A percentile compares a stretch with the other conserved stretches of the same genome.
phyloP scores from a whole-genome alignment of 2,113 vertebrate species.

The Varanus komodoensis region DNA sequence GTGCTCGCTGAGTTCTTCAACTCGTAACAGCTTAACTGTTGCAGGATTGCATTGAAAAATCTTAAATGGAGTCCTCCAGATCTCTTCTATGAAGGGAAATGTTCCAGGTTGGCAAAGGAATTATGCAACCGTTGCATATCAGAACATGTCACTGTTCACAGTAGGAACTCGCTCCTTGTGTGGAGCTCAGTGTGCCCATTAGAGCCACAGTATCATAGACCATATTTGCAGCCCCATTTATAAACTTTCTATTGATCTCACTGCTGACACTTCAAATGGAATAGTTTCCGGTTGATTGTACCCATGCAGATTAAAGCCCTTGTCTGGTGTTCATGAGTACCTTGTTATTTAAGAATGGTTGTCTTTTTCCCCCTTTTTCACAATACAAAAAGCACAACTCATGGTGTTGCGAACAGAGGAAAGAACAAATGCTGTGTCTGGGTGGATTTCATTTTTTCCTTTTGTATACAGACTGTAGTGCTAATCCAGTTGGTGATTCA shows the following conservation, averaged over 20 bases:
- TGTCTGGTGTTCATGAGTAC: slow-evolving; percentile 55
- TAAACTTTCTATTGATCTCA: background rate
- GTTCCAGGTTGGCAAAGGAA: background rate
- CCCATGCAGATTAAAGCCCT: slow-evolving; percentile 27
- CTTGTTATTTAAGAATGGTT: slow-evolving; percentile 16
- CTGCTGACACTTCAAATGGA: background rate
- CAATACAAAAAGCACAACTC: slow-evolving; percentile 36
- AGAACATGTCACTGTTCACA: background rate
- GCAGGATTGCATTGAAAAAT: background rate
- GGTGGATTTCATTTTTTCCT: slow-evolving; percentile 48
- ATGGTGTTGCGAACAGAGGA: slow-evolving; percentile 61
- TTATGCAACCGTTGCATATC: background rate
- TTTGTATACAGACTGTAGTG: slow-evolving; percentile 72
- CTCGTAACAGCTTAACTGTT: background rate
- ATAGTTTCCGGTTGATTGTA: rapidly evolving
- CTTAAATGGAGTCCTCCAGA: background rate
- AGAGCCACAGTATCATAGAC: background rate
- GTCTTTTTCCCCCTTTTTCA: slow-evolving; percentile 4
- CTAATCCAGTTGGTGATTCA: slow-evolving; percentile 79
- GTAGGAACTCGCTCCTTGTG: background rate
- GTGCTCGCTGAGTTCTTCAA: background rate
- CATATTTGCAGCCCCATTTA: background rate
- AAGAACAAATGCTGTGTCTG: slow-evolving; percentile 58
- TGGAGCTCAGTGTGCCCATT: background rate
- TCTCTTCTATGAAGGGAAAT: background rate